Percentiles rank a stretch among this genome's conserved stretches.
Conservation (phyloP, 2,888 invertebrate genomes). For the Prostheceraeus crozeri region DNA sequence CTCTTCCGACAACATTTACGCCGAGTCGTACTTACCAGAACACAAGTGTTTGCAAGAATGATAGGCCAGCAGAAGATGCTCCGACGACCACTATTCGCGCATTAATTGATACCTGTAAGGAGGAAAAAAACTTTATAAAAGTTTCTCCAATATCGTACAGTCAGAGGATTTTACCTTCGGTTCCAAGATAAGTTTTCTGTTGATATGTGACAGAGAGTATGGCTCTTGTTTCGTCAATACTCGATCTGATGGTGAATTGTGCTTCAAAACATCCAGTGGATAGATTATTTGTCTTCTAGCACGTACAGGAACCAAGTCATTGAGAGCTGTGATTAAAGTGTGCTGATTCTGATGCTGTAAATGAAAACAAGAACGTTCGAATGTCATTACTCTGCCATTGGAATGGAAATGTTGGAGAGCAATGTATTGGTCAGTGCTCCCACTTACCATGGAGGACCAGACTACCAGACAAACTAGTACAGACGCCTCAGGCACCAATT, state of each 20-base stretch:
- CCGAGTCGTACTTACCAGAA: slow-evolving; percentile 53
- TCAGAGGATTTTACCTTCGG: slow-evolving; percentile 56
- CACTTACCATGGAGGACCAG: too few relatives aligned
- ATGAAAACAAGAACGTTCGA: slow-evolving; percentile 13
- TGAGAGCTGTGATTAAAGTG: slow-evolving; percentile 50
- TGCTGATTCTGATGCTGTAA: slow-evolving; percentile 46
- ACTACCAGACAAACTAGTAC: too few relatives aligned
- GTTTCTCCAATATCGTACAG: background rate
- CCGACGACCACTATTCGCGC: slow-evolving; percentile 57
- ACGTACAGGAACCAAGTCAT: slow-evolving; percentile 55
- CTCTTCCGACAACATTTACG: too few relatives aligned
- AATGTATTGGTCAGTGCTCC: too few relatives aligned
- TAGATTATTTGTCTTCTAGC: slow-evolving; percentile 54
- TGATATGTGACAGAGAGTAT: slow-evolving; percentile 55
- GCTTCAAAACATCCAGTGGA: slow-evolving; percentile 48
- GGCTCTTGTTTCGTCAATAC: slow-evolving; percentile 47
- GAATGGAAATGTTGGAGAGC: too few relatives aligned
- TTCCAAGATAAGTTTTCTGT: slow-evolving; percentile 55
- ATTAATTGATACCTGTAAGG: too few relatives aligned
- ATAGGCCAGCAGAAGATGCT: slow-evolving; percentile 54
- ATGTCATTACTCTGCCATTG: too few relatives aligned
- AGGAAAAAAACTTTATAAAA: slow-evolving; percentile 31
- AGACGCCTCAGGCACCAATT: too few relatives aligned
- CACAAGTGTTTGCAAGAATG: slow-evolving; percentile 53
- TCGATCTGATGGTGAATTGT: slow-evolving; percentile 54